phyloP scores from a whole-genome alignment of 2,797 vertebrate genomes.

The Phataginus tetradactyla region DNA sequence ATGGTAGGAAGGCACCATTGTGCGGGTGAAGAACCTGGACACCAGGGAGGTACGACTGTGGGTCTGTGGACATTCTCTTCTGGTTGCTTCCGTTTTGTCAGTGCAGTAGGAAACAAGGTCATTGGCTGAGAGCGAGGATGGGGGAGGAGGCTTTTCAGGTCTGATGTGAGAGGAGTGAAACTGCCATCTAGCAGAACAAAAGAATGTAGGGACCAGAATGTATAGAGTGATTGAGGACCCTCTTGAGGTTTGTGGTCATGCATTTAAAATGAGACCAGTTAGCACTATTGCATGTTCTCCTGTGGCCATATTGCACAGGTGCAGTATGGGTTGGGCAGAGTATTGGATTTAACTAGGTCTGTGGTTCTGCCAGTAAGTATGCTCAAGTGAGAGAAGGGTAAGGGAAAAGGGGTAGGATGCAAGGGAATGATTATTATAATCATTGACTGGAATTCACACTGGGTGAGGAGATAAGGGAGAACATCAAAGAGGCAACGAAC shows the following conservation, averaged over 20 bases:
- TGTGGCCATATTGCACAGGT: background rate
- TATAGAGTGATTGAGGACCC: background rate
- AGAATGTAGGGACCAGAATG: background rate
- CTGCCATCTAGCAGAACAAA: background rate
- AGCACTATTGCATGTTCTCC: background rate
- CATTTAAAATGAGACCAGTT: background rate
- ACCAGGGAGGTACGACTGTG: background rate
- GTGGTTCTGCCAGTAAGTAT: background rate
- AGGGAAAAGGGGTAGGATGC: background rate
- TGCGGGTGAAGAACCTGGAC: conserved; percentile 38
- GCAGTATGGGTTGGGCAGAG: background rate
- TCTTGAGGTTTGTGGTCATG: background rate
- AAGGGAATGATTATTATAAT: background rate
- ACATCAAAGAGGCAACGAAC: background rate
- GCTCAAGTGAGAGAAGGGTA: background rate
- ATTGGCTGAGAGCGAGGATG: background rate
- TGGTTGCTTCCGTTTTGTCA: conserved; percentile 56
- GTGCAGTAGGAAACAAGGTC: conserved; percentile 61
- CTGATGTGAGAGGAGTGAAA: background rate
- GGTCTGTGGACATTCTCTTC: conserved; percentile 56
- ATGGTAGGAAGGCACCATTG: background rate
- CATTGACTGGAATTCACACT: background rate
- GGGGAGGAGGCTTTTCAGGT: background rate
- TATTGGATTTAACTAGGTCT: background rate
- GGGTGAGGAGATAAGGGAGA: background rate